Evolutionary conservation across 2,888 invertebrate species (phyloP).

Genomic region (Nomada lathburiana): DNA sequence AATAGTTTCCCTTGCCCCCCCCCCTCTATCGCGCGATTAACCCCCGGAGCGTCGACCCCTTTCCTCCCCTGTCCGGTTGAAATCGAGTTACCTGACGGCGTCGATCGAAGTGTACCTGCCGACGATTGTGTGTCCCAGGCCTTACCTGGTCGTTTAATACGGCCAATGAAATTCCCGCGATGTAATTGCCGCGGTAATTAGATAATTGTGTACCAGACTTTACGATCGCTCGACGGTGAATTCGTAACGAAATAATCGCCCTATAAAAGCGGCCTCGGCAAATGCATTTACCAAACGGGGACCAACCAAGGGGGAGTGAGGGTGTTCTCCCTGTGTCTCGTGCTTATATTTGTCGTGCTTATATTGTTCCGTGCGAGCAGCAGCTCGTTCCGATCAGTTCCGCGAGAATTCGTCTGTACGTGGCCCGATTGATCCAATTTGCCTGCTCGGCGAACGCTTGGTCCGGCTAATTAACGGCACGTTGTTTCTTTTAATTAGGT

Average conservation of each 20-base stretch:
- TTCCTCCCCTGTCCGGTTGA: constrained; percentile 42
- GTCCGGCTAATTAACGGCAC: constrained; percentile 37
- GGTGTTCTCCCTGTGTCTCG: constrained; percentile 21
- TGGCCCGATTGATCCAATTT: constrained; percentile 37
- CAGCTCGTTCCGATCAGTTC: no score
- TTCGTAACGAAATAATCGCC: constrained; percentile 69
- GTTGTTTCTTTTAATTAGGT: constrained; percentile 34
- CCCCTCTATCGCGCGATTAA: background rate
- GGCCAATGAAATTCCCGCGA: constrained; percentile 71
- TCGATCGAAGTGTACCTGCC: constrained; percentile 64
- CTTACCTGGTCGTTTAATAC: constrained; percentile 70
- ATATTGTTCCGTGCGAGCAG: constrained; percentile 41
- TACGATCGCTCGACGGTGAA: constrained; percentile 64
- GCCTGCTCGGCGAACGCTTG: constrained; percentile 19
- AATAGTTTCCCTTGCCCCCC: constrained; percentile 54
- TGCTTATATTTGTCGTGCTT: constrained; percentile 51
- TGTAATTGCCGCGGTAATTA: constrained; percentile 75
- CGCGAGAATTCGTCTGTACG: no score
- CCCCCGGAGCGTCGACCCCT: constrained; percentile 25
- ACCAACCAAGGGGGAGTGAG: background rate
- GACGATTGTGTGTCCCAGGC: constrained; percentile 55
- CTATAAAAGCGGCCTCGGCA: constrained; percentile 48
- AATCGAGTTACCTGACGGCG: constrained; percentile 71
- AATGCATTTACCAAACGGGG: constrained; percentile 44
- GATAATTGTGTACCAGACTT: constrained; percentile 73